Evolutionary conservation across 2,113 vertebrate species (phyloP), one percentile per base, ranked within the genome.

Genomic region (Nothobranchius furzeri): DNA sequence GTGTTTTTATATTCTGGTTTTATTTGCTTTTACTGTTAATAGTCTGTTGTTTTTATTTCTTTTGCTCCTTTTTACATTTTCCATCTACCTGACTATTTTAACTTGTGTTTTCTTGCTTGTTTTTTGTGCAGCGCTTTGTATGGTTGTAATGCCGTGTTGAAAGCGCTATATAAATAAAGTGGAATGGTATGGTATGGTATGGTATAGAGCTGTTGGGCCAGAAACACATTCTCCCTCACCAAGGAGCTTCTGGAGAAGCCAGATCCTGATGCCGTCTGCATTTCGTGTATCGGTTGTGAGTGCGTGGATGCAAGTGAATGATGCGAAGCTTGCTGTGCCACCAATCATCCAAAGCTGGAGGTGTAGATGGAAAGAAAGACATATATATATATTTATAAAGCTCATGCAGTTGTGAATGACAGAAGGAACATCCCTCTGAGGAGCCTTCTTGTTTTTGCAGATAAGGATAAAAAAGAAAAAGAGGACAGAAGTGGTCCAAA

Each of bases 311-410:
- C 67, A 60, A 72, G 77, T 61, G 74, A 64, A 65, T 70, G 79
- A 67, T 25, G 35, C 42, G 77, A 54, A 57, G 66, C 65, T 53
- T 12, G 10, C 63, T 45, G 76, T 73, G 79, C 62, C 79, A 69
- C 65, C 81, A 73, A 76, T 86, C 83, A 69, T 68, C 68, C 61
- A 42, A 47, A 65, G 67, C 76, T 79, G 35, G 68, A 79, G 84
- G 75, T 77, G 75, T 66, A 75, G 76, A 48, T 68, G 62, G 61
- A 40, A 47, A 66, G 61, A 63, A 20, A 79, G 68, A 51, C 7
- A 62, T 53, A 65, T 72, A 62, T 53, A 65, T 72, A 55, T 79
- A 82, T 85, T 81, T 83, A 73, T 77, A n/a, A 14, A 84, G 84
- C 61, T 73, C 64, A 6, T 59, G 72, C 76, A 60, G 64, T 50